phyloP scores from a whole-genome alignment of 1,140 invertebrate genomes.

The Pseudomyrmex pallidus region DNA sequence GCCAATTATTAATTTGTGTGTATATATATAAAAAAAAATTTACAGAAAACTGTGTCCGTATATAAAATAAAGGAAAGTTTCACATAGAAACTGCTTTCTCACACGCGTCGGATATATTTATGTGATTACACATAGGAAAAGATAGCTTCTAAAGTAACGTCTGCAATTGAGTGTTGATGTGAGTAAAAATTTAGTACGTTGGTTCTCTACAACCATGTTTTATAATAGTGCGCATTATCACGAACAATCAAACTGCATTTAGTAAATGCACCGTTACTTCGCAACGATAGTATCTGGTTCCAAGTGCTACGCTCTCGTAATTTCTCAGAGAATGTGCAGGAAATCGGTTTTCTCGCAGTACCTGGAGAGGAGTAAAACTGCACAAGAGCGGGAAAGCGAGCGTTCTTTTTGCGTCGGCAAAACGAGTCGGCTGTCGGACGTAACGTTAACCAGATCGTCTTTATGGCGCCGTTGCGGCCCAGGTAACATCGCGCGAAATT shows the following conservation, averaged over 20 bases:
- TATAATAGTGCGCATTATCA: background rate
- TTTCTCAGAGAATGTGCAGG: background rate
- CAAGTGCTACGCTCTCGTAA: background rate
- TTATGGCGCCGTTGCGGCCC: slow-evolving; percentile 24
- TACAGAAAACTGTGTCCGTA: background rate
- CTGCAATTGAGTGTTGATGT: background rate
- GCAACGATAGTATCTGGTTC: background rate
- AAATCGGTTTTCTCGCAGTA: slow-evolving; percentile 11
- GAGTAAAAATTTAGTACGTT: too few relatives aligned
- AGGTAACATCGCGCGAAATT: slow-evolving; percentile 36
- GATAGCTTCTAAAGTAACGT: too few relatives aligned
- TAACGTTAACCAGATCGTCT: slow-evolving; percentile 47
- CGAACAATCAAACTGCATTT: background rate
- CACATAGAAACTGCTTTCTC: background rate
- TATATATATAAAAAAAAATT: background rate
- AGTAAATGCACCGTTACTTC: background rate
- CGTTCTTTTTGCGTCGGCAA: slow-evolving; percentile 8
- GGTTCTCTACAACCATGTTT: background rate
- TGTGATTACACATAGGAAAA: background rate
- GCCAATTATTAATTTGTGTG: slow-evolving; percentile 18
- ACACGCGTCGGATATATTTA: background rate
- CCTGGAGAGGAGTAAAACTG: background rate
- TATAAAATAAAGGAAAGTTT: background rate
- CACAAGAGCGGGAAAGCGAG: background rate
- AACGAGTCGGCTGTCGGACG: slow-evolving; percentile 11